phyloP scores from a whole-genome alignment of 2,113 vertebrate genomes.

The Dissostichus mawsoni region DNA sequence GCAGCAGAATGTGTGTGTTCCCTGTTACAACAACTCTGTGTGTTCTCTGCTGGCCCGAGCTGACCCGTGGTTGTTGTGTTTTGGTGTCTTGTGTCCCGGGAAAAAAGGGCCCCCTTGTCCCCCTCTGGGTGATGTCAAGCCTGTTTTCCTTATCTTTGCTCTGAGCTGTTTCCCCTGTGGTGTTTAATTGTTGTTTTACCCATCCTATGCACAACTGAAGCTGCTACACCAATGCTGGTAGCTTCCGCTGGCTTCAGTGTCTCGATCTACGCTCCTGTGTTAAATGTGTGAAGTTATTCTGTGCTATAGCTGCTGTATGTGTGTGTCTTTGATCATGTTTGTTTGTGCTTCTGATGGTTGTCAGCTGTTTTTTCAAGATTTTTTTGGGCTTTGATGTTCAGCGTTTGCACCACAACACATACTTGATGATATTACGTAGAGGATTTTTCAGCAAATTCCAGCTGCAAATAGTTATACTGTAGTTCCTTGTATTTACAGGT shows the following conservation, averaged over 20 bases:
- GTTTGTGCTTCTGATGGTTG: neutral
- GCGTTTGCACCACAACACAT: neutral
- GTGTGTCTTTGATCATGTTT: neutral
- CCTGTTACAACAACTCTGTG: neutral
- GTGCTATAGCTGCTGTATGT: neutral
- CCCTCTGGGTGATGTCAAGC: neutral
- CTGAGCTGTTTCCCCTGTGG: neutral
- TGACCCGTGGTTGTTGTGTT: slow-evolving; percentile 13
- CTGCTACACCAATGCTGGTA: neutral
- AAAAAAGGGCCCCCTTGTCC: neutral
- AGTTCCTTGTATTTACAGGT: neutral
- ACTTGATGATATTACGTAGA: no score
- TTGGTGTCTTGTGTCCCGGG: slow-evolving; percentile 3
- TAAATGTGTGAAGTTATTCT: neutral
- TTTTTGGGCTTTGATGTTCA: neutral
- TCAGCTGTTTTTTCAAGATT: neutral
- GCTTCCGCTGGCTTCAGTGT: slow-evolving; percentile 32
- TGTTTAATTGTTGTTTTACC: slow-evolving; percentile 16
- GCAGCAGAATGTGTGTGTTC: neutral
- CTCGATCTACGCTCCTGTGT: neutral
- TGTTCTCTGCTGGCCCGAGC: slow-evolving; percentile 2
- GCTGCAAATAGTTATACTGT: neutral
- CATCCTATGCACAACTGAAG: neutral
- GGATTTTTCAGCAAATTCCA: neutral
- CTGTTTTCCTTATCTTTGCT: slow-evolving; percentile 13